A percentile compares a stretch with the other conserved stretches of the same genome.
Conservation (phyloP, 92 coral and sea anemone genomes). For the Palythoa caribaeorum region DNA sequence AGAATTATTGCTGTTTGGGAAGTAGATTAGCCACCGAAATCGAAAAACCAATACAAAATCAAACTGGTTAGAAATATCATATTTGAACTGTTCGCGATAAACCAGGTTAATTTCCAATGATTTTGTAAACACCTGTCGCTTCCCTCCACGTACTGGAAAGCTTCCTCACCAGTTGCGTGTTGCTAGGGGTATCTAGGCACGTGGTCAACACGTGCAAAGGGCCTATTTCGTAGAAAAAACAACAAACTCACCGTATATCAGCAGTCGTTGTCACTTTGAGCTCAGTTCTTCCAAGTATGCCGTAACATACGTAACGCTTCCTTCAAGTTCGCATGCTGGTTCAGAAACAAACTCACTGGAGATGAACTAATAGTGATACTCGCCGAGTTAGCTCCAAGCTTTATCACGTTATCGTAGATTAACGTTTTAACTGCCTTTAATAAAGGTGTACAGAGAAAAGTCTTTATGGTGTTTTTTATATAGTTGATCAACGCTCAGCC, state of each 20-base stretch:
- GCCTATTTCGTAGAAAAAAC: background rate
- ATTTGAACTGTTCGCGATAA: too few relatives aligned
- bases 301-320: background rate
- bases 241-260: background rate
- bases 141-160: too few relatives aligned
- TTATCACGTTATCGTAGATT: constrained; percentile 2
- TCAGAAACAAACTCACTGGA: background rate
- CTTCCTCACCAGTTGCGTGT: too few relatives aligned
- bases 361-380: background rate
- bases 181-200: too few relatives aligned
- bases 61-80: too few relatives aligned
- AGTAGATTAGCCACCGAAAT: too few relatives aligned
- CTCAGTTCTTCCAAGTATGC: background rate
- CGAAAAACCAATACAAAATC: too few relatives aligned
- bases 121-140: too few relatives aligned
- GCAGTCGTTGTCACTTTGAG: background rate
- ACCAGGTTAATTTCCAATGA: too few relatives aligned
- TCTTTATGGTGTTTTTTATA: background rate
- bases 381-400: background rate
- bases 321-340: background rate
- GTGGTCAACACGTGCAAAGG: too few relatives aligned
- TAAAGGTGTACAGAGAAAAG: background rate
- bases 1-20: too few relatives aligned
- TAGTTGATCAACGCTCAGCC: background rate
- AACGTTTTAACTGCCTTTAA: constrained; percentile 12